Evolutionary conservation across 2,797 vertebrate species (phyloP), one percentile per base, ranked within the genome.

Genomic region (Gallinago stenura): DNA sequence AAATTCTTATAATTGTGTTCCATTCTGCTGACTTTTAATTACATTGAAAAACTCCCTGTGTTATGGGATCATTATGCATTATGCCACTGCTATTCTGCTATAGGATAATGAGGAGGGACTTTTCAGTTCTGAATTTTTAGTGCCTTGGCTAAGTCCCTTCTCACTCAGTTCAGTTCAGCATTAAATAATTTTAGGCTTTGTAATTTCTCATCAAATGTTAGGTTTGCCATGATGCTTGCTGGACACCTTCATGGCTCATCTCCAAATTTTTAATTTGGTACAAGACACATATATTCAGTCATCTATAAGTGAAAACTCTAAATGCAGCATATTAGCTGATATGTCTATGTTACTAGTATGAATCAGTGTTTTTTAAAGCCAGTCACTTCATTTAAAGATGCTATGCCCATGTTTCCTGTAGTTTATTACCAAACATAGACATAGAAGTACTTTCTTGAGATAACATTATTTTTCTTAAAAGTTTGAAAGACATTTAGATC

Each of bases 21-120:
- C 90, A 64, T 94, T 70, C 57, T 91, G 46, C 70, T 94, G 71
- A 82, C 26, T 96, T 94, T 96, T 94, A 93, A 91, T 93, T 95
- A 96, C 75, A 75, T 15, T 87, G 73, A 78, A 93, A 89, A 65
- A 72, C 37, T 94, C 50, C 16, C 62, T 88, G 39, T 95, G 61
- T 62, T 91, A 85, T 76, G 65, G 76, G 60, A 66, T 89, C 60
- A 91, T 89, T 68, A 90, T 60, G 53, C 83, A 91, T 88, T 87
- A 84, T 72, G 85, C 79, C 62, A 65, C 62, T 81, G 69, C 20
- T 93, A 64, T 65, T 92, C 50, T 90, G 45, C 19, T 41, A 75
- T 53, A 41, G 30, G 64, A 83, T 90, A 95, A 96, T 73, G 41
- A 94, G 75, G 46, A 90, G 51, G 66, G 48, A 95, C 70, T 93